Percentiles rank a stretch among this genome's conserved stretches.
These are phyloP conservation scores for Caenorhabditis inopinata DNA, from an alignment of 1,140 invertebrate genomes.

Conservation along the genomic window DNA sequence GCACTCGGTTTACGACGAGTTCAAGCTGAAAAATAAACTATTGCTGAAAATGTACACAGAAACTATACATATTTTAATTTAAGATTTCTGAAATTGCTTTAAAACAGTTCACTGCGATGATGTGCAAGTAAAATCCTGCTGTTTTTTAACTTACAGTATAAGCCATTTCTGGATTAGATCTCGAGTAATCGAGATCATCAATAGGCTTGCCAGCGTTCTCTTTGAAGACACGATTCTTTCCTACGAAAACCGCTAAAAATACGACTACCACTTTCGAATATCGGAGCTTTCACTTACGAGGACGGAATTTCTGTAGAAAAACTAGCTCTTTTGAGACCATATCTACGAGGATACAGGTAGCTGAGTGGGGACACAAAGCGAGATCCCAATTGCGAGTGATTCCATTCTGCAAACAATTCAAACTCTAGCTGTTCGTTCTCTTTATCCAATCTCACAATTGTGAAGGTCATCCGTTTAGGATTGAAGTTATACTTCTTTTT, in stretches of 20 bases:
- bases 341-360: not conserved
- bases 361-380: not conserved
- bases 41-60: not conserved
- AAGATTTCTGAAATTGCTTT: too few species aligned
- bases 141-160: conserved; percentile 72
- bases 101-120: too few species aligned
- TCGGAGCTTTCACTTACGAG: not conserved
- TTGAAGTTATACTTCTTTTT: not conserved
- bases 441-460: not conserved
- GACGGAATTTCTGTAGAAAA: not conserved
- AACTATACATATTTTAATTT: too few species aligned
- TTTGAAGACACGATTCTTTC: not conserved
- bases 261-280: too few species aligned
- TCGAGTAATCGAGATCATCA: conserved; percentile 73
- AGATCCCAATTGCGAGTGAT: conserved; percentile 36
- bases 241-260: conserved; percentile 45
- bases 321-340: not conserved
- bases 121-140: too few species aligned
- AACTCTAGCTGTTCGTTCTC: not conserved
- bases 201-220: conserved; percentile 66
- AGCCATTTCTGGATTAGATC: conserved; percentile 77
- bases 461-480: conserved; percentile 24
- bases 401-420: not conserved
- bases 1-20: not conserved
- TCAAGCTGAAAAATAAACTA: not conserved